Conservation (phyloP, 2,888 invertebrate genomes). For the Auanema freiburgensis region DNA sequence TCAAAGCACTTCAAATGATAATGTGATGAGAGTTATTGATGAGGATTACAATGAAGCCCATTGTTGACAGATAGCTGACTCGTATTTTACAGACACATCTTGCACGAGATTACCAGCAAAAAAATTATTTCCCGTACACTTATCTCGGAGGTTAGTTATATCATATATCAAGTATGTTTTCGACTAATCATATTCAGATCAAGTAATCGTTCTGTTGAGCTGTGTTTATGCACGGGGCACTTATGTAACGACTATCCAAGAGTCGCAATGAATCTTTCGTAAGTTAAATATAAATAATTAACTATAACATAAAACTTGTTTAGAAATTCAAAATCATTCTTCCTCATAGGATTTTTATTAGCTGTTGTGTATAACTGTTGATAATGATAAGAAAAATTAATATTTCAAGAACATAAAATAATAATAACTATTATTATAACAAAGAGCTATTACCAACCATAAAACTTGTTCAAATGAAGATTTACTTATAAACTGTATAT, state of each 20-base stretch:
- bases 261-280: slow-evolving; percentile 37
- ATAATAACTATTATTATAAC: not conserved
- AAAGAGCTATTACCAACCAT: not conserved
- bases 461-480: no score
- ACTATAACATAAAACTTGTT: not conserved
- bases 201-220: slow-evolving; percentile 55
- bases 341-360: not conserved
- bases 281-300: not conserved
- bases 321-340: not conserved
- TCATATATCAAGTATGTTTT: not conserved
- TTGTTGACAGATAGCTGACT: no score
- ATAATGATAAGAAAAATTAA: not conserved
- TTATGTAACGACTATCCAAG: slow-evolving; percentile 62
- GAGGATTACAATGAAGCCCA: no score
- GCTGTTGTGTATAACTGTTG: not conserved
- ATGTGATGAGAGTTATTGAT: no score
- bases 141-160: slow-evolving; percentile 37
- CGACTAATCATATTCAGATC: not conserved
- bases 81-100: slow-evolving; percentile 37
- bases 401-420: not conserved
- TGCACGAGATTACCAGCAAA: slow-evolving; percentile 50
- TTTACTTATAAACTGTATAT: no score
- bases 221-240: slow-evolving; percentile 60
- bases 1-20: no score
- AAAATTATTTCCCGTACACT: slow-evolving; percentile 52